Percentiles rank a stretch among this genome's conserved stretches.
Conservation (phyloP, 2,113 vertebrate species). For the human (Homo sapiens) region DNA sequence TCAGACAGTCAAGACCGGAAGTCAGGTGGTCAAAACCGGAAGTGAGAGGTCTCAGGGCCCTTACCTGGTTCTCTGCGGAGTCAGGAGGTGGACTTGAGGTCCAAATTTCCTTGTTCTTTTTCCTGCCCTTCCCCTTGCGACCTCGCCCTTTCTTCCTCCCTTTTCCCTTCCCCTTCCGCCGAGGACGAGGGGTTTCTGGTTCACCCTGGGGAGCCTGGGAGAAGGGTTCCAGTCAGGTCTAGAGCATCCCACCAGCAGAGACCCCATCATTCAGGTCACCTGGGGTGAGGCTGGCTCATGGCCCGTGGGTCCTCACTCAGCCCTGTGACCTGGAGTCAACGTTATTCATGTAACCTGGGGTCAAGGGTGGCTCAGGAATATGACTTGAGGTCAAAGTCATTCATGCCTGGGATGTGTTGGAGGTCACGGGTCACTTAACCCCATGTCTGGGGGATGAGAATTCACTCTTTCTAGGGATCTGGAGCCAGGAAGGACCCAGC, state of each 20-base stretch:
- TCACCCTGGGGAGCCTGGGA: not conserved
- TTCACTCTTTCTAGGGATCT: not conserved
- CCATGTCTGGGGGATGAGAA: not conserved
- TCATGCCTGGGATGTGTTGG: not conserved
- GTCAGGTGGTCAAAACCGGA: not conserved
- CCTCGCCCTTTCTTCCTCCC: constrained; percentile 86
- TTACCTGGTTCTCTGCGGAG: constrained; percentile 68
- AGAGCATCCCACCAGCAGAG: not conserved
- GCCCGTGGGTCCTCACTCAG: not conserved
- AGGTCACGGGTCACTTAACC: not conserved
- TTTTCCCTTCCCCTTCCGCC: constrained; percentile 83
- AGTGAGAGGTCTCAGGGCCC: not conserved
- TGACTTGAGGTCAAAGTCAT: not conserved
- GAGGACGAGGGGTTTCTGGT: constrained; percentile 4
- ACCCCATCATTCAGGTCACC: not conserved
- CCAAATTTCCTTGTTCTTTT: constrained; percentile 85
- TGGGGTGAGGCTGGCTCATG: not conserved
- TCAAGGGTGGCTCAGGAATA: not conserved
- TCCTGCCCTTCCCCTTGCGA: constrained; percentile 87
- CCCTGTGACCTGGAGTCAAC: not conserved
- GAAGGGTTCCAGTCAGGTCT: not conserved
- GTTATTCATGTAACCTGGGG: not conserved
- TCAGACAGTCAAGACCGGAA: not conserved
- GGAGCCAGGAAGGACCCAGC: not conserved
- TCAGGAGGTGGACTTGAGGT: not conserved